A percentile compares a stretch with the other conserved stretches of the same genome.
Conservation (phyloP, 2,797 vertebrate genomes). For the Gymnothorax reevesii region DNA sequence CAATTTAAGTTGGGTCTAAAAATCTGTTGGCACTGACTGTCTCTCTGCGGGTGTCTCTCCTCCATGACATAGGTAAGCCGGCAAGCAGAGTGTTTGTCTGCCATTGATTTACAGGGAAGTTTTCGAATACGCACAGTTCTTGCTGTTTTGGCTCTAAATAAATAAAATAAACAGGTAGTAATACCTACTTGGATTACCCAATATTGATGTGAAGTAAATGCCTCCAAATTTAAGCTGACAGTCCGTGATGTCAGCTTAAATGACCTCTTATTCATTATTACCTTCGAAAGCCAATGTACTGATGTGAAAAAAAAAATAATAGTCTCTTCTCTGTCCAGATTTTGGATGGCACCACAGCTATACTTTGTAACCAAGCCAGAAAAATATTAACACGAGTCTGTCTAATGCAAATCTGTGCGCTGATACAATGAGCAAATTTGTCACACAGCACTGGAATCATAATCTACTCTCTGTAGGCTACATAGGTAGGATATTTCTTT, state of each 20-base stretch:
- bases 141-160: neutral
- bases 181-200: neutral
- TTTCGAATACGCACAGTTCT: neutral
- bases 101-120: neutral
- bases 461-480: neutral
- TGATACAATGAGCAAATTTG: neutral
- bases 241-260: neutral
- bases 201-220: neutral
- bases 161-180: neutral
- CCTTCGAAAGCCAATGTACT: neutral
- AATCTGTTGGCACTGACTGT: conserved; percentile 32
- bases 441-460: neutral
- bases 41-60: neutral
- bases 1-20: conserved; percentile 43
- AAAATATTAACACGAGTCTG: neutral
- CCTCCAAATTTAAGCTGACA: neutral
- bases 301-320: neutral
- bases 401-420: neutral
- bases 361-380: neutral
- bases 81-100: neutral
- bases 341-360: neutral
- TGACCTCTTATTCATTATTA: too few species aligned
- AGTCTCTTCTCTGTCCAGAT: neutral
- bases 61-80: neutral
- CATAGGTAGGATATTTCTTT: neutral